Conservation (phyloP, 1,140 invertebrate species). For the Archegozetes longisetosus region DNA sequence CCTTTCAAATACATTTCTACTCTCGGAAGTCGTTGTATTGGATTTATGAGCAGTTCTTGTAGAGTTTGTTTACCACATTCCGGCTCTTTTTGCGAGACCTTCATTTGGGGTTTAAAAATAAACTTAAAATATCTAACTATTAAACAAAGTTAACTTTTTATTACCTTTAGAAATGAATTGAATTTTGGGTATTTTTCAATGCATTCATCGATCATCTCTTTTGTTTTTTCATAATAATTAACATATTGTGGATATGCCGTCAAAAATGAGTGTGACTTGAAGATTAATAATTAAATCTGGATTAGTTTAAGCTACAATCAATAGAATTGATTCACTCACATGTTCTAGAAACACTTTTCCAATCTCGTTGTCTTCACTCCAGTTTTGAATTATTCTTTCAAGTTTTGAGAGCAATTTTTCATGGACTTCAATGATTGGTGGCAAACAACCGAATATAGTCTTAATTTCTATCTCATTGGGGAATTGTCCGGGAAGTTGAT, state of each 20-base stretch:
- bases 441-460: constrained; percentile 89
- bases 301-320: constrained; percentile 5
- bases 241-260: constrained; percentile 94
- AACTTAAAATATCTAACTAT: constrained; percentile 8
- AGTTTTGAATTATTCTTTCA: constrained; percentile 45
- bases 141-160: constrained; percentile 14
- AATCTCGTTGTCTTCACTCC: constrained; percentile 68
- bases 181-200: constrained; percentile 83
- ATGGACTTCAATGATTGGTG: constrained; percentile 83
- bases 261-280: constrained; percentile 41
- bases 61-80: constrained; percentile 89
- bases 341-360: constrained; percentile 74
- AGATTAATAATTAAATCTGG: constrained; percentile 20
- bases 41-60: constrained; percentile 84
- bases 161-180: constrained; percentile 91
- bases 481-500: constrained; percentile 52
- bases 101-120: no score
- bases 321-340: constrained; percentile 28
- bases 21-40: constrained; percentile 88
- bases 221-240: constrained; percentile 93
- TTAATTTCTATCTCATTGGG: constrained; percentile 81
- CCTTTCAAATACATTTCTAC: constrained; percentile 82
- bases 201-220: constrained; percentile 74
- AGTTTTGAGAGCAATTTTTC: constrained; percentile 64
- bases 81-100: constrained; percentile 38